These are phyloP conservation scores for Drosophila kikkawai DNA, from an alignment of 1,140 invertebrate species.

Conservation along the genomic window DNA sequence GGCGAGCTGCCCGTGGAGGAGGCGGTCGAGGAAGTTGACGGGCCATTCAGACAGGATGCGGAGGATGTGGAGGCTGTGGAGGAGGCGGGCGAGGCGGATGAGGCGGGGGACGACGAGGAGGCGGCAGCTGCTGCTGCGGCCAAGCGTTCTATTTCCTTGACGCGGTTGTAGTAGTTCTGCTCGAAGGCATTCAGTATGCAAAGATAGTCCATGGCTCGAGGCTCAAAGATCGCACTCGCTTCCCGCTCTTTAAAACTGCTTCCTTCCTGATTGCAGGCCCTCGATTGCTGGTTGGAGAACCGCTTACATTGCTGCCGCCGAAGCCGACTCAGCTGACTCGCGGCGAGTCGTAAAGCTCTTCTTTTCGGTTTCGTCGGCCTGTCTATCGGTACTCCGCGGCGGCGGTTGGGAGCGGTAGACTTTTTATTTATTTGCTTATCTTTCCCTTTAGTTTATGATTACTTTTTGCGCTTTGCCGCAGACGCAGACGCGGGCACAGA, in stretches of 20 bases:
- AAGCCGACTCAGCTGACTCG: conserved; percentile 17
- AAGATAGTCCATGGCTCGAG: conserved; percentile 69
- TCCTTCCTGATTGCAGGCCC: conserved; percentile 17
- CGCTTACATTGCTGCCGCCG: conserved; percentile 13
- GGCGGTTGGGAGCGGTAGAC: conserved; percentile 45
- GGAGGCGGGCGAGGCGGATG: conserved; percentile 33
- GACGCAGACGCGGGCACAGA: conserved; percentile 26
- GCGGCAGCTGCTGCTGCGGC: conserved; percentile 35
- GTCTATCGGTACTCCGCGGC: conserved; percentile 24
- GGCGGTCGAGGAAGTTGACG: conserved; percentile 46
- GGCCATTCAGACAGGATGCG: conserved; percentile 27
- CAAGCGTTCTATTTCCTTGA: conserved; percentile 69
- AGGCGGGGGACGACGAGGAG: conserved; percentile 20
- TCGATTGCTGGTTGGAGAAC: conserved; percentile 16
- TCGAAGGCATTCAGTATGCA: conserved; percentile 73
- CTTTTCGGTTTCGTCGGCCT: not conserved
- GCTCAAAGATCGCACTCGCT: not conserved
- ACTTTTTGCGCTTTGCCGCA: conserved; percentile 58
- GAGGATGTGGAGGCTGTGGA: conserved; percentile 31
- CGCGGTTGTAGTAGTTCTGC: conserved; percentile 69
- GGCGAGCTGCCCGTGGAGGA: conserved; percentile 71
- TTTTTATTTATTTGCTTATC: conserved; percentile 65
- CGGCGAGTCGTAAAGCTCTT: not conserved
- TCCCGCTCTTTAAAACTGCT: not conserved
- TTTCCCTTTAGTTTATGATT: conserved; percentile 71